These are phyloP conservation scores for Otolemur garnettii DNA, from an alignment of 2,113 vertebrate genomes.

Conservation along the genomic window DNA sequence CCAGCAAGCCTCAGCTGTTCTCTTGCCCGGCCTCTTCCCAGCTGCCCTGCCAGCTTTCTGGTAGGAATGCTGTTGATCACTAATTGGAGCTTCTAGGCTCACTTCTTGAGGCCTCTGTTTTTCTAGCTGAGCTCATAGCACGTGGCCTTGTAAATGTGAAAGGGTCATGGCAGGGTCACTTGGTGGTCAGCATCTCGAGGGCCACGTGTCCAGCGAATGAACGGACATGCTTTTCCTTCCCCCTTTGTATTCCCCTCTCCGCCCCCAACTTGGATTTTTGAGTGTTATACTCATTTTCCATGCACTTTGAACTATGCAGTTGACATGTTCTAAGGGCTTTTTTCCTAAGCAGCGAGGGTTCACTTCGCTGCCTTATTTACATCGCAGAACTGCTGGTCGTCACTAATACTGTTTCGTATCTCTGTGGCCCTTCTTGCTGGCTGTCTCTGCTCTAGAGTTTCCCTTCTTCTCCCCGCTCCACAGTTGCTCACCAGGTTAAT, in stretches of 20 bases:
- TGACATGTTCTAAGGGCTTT: not conserved
- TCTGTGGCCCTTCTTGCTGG: not conserved
- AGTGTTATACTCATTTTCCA: not conserved
- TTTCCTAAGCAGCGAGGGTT: not conserved
- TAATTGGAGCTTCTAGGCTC: not conserved
- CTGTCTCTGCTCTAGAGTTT: not conserved
- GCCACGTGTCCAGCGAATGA: not conserved
- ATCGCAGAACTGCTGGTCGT: not conserved
- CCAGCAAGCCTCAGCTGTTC: not conserved
- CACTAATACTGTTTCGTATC: not conserved
- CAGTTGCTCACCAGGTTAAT: not conserved
- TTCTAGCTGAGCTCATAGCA: not conserved
- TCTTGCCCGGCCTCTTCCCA: not conserved
- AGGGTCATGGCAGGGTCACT: not conserved
- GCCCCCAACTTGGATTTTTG: not conserved
- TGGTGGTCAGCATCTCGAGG: not conserved
- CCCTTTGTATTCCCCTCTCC: not conserved
- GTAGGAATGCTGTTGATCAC: not conserved
- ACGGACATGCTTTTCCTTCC: not conserved
- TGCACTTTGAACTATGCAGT: not conserved
- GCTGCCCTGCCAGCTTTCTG: not conserved
- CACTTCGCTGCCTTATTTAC: constrained; percentile 1
- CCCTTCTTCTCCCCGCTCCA: not conserved
- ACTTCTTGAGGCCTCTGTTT: not conserved
- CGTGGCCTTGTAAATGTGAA: not conserved